These are phyloP conservation scores for Steinernema carpocapsae DNA, from an alignment of 2,888 invertebrate species.

Conservation along the genomic window DNA sequence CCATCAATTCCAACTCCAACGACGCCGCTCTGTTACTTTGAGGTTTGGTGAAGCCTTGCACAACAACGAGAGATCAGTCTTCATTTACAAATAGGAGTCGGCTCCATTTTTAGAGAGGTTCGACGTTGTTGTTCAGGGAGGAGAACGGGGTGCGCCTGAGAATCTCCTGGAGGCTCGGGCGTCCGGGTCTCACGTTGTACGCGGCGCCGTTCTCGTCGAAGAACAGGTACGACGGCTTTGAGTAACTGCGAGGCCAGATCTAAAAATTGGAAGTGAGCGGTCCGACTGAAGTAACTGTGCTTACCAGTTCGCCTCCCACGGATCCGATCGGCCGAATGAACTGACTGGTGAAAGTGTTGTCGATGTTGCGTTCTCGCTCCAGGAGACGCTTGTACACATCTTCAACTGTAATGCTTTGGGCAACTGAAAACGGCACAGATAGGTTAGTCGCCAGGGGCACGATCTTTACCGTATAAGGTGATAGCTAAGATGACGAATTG, in stretches of 20 bases:
- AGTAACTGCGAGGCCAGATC: slow-evolving; percentile 59
- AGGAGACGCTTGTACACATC: slow-evolving; percentile 46
- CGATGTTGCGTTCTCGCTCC: slow-evolving; percentile 43
- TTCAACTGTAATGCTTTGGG: slow-evolving; percentile 40
- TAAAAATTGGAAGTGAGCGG: slow-evolving; percentile 35
- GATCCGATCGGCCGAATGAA: slow-evolving; percentile 53
- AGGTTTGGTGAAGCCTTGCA: slow-evolving; percentile 26
- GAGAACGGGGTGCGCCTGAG: slow-evolving; percentile 41
- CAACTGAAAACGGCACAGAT: background rate
- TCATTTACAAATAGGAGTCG: background rate
- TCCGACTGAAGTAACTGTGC: background rate
- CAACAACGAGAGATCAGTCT: slow-evolving; percentile 7
- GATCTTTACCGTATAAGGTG: background rate
- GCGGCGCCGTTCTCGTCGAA: slow-evolving; percentile 59
- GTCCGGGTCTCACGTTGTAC: slow-evolving; percentile 43
- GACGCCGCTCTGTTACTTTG: background rate
- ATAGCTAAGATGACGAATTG: background rate
- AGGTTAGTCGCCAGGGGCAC: background rate
- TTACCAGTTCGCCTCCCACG: slow-evolving; percentile 54
- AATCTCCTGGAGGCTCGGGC: slow-evolving; percentile 43
- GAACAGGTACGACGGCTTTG: slow-evolving; percentile 51
- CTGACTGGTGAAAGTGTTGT: slow-evolving; percentile 49
- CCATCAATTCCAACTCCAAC: background rate
- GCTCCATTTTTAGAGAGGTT: slow-evolving; percentile 12
- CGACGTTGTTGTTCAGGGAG: slow-evolving; percentile 30